Base-by-base conservation (phyloP, 2,797 vertebrate genomes). In the Hephaestus fuliginosus region DNA sequence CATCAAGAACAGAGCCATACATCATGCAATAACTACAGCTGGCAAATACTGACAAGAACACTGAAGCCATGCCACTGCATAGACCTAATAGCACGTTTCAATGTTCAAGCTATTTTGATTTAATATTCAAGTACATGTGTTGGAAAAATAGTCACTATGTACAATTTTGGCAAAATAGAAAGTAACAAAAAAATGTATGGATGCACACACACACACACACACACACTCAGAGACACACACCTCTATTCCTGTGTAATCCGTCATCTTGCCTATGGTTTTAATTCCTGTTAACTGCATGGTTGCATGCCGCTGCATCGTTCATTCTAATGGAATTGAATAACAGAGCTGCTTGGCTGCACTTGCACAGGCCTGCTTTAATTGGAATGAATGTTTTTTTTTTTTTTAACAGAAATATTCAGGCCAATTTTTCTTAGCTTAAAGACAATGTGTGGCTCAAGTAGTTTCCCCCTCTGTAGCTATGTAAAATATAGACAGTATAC, bases 301-400 rank as follows among this genome's bases (percentile, higher is more conserved):
- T 95, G 92, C 94, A 93, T 94, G 90, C 89, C 90, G 77, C 92
- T 94, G 95, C 93, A 94, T 93, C 90, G 90, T 95, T 95, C 95
- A 93, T 95, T 95, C 94, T 95, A 94, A 95, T 95, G 94, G 94
- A 95, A 96, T 95, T 95, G 95, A 95, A 96, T 95, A 95, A 95
- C 94, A 95, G 92, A 91, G 88, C 87, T 93, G 95, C 94, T 93
- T 93, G 93, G 92, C 88, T 96, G 94, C 93, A 90, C 94, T 88
- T 87, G 86, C 93, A 91, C 93, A 93, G 93, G 86, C 91, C 91
- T 81, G 80, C 88, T 95, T 96, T 96, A 96, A 96, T 95, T 96
- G 95, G 94, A 95, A 96, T 92, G 85, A 91, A 92, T 93, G 87
- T 91, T 91, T 92, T 87, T 14, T 68, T 69, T 72, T 78, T 67